Percentiles rank a stretch among this genome's conserved stretches.
These are phyloP conservation scores for Callipepla squamata DNA, from an alignment of 2,113 vertebrate species.

Conservation along the genomic window DNA sequence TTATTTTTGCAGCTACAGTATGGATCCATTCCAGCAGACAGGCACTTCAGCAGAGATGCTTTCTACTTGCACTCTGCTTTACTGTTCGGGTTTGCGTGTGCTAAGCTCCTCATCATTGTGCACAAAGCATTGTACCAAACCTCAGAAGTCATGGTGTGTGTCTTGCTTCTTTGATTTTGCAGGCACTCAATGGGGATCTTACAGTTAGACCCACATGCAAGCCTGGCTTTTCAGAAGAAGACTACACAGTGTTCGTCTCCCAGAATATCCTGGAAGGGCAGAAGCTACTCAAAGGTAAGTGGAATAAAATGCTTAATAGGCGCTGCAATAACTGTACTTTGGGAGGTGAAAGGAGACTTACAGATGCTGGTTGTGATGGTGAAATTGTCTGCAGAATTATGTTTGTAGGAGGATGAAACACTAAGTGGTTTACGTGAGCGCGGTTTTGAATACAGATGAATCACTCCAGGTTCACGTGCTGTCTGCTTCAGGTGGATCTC, in stretches of 20 bases:
- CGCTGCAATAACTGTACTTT: background rate
- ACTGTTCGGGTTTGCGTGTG: background rate
- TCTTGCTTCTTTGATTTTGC: slow-evolving; percentile 10
- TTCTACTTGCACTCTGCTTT: background rate
- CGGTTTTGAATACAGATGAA: slow-evolving; percentile 45
- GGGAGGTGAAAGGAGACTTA: slow-evolving; percentile 1
- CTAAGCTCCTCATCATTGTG: background rate
- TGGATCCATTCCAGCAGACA: slow-evolving; percentile 30
- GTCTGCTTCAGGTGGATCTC: slow-evolving; percentile 45
- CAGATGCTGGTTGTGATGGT: slow-evolving; percentile 24
- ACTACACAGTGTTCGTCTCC: slow-evolving; percentile 77
- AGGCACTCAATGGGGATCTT: slow-evolving; percentile 79
- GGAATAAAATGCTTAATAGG: slow-evolving; percentile 46
- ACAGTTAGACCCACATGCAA: slow-evolving; percentile 77
- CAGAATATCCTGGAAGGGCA: slow-evolving; percentile 79
- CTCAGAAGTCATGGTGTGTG: background rate
- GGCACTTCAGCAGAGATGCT: background rate
- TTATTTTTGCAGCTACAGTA: slow-evolving; percentile 52
- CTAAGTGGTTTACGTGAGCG: background rate
- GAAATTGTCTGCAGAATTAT: slow-evolving; percentile 9
- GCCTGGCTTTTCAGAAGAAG: slow-evolving; percentile 80
- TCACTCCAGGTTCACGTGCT: background rate
- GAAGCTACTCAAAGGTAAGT: slow-evolving; percentile 84
- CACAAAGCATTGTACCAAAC: background rate
- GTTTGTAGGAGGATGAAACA: slow-evolving; percentile 15